A percentile compares a stretch with the other conserved stretches of the same genome.
Conservation (phyloP, 2,113 vertebrate genomes). For the Thalassoma bifasciatum region DNA sequence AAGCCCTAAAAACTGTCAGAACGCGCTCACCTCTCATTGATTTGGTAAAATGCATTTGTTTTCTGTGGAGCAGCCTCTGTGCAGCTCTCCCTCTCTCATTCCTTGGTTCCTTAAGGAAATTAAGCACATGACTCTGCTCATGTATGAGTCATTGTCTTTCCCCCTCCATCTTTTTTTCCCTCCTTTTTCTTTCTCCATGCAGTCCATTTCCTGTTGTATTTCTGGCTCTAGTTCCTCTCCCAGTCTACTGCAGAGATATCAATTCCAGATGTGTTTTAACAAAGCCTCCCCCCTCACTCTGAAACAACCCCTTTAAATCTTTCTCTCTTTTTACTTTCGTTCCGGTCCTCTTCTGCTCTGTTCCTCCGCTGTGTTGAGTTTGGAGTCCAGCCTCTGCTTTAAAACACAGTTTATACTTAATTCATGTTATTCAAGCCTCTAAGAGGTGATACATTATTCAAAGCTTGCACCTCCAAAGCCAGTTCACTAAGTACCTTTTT, state of each 20-base stretch:
- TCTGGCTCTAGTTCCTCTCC: slow-evolving; percentile 45
- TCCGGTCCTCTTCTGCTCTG: slow-evolving; percentile 22
- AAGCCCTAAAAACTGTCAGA: background rate
- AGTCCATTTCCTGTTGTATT: slow-evolving; percentile 51
- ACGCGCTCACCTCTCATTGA: background rate
- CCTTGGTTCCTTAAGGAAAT: slow-evolving; percentile 80
- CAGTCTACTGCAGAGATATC: slow-evolving; percentile 35
- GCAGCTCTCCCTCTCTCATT: slow-evolving; percentile 17
- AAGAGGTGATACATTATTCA: slow-evolving; percentile 80
- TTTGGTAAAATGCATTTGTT: slow-evolving; percentile 4
- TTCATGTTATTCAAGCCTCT: slow-evolving; percentile 81
- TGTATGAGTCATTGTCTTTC: slow-evolving; percentile 84
- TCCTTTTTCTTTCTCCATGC: slow-evolving; percentile 22
- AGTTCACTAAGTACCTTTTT: slow-evolving; percentile 80
- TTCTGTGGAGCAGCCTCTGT: slow-evolving; percentile 22
- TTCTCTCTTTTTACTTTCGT: slow-evolving; percentile 10
- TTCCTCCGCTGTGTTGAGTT: slow-evolving; percentile 29
- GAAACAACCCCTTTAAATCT: slow-evolving; percentile 24
- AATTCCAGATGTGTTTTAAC: slow-evolving; percentile 62
- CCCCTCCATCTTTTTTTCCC: slow-evolving; percentile 42
- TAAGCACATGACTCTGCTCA: slow-evolving; percentile 81
- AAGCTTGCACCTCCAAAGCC: slow-evolving; percentile 73
- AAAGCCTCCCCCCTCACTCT: slow-evolving; percentile 17
- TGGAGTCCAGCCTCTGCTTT: slow-evolving; percentile 55
- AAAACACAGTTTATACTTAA: slow-evolving; percentile 77